Percentiles rank a stretch among this genome's conserved stretches.
These are phyloP conservation scores for Seriola aureovittata DNA, from an alignment of 2,113 vertebrate genomes.

Conservation along the genomic window DNA sequence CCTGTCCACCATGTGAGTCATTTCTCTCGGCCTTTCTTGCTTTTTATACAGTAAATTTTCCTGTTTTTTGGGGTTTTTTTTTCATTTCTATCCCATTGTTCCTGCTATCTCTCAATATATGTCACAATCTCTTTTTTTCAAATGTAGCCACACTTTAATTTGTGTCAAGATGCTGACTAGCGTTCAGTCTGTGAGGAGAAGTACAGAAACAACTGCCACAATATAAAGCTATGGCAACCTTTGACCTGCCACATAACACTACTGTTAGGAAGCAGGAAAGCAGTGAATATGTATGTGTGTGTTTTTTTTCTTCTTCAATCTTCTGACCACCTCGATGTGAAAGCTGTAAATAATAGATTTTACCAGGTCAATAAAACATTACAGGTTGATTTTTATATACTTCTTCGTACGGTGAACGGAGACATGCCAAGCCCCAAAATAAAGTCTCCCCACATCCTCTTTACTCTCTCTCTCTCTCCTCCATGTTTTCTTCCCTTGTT, in stretches of 20 bases:
- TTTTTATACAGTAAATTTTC: neutral
- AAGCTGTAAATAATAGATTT: conserved; percentile 60
- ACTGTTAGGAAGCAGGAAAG: neutral
- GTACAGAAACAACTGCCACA: conserved; percentile 12
- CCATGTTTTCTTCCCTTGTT: conserved; percentile 22
- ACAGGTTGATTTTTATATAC: conserved; percentile 32
- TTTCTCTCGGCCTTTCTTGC: neutral
- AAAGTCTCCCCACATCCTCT: conserved; percentile 28
- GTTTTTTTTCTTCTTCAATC: neutral
- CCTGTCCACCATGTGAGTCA: conserved; percentile 96
- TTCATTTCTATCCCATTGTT: conserved; percentile 15
- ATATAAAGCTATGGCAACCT: conserved; percentile 23
- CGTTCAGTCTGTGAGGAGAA: conserved; percentile 2
- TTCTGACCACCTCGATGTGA: conserved; percentile 45
- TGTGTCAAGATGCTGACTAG: neutral
- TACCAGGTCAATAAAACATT: conserved; percentile 58
- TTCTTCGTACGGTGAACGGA: conserved; percentile 21
- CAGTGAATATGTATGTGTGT: neutral
- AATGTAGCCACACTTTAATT: conserved; percentile 9
- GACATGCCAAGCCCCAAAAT: conserved; percentile 8
- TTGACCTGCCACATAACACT: conserved; percentile 3
- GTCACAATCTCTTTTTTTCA: neutral
- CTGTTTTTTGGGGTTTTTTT: neutral
- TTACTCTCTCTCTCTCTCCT: conserved; percentile 6
- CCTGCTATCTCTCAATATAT: neutral